Percentiles rank a stretch among this genome's conserved stretches.
Evolutionary conservation across 2,888 invertebrate species (phyloP).

Genomic region (Agrypnus murinus): DNA sequence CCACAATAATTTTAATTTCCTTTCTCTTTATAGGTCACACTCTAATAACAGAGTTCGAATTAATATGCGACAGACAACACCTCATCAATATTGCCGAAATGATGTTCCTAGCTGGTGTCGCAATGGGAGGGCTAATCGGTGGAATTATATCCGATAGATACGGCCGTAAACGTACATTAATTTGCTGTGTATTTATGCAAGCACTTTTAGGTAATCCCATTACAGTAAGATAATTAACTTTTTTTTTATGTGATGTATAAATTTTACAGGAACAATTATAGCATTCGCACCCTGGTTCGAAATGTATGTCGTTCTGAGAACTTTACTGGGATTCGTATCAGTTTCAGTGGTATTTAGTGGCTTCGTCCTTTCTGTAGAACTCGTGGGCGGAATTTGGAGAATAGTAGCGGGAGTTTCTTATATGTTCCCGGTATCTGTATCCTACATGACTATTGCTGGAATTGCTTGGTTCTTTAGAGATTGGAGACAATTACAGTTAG

Average conservation of each 20-base stretch:
- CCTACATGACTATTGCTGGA: slow-evolving; percentile 83
- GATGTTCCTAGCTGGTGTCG: slow-evolving; percentile 85
- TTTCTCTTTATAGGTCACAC: slow-evolving; percentile 74
- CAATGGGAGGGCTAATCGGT: slow-evolving; percentile 85
- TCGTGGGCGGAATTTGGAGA: slow-evolving; percentile 86
- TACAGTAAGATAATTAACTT: background rate
- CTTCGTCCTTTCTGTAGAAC: slow-evolving; percentile 85
- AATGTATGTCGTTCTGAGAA: slow-evolving; percentile 81
- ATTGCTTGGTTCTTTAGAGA: slow-evolving; percentile 82
- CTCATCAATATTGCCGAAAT: slow-evolving; percentile 84
- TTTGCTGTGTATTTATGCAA: slow-evolving; percentile 81
- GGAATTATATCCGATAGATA: slow-evolving; percentile 86
- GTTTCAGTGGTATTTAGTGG: slow-evolving; percentile 89
- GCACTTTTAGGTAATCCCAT: slow-evolving; percentile 75
- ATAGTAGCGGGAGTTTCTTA: slow-evolving; percentile 88
- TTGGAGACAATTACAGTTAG: slow-evolving; percentile 83
- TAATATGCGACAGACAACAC: slow-evolving; percentile 83
- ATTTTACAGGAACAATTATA: slow-evolving; percentile 71
- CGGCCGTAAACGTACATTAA: slow-evolving; percentile 84
- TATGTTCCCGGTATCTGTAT: slow-evolving; percentile 85
- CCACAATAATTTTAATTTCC: no score
- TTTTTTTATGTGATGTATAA: background rate
- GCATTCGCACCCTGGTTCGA: slow-evolving; percentile 82
- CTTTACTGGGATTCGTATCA: slow-evolving; percentile 83
- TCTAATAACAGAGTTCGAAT: slow-evolving; percentile 84